phyloP scores from a whole-genome alignment of 2,113 vertebrate genomes.

The Epinephelus lanceolatus region DNA sequence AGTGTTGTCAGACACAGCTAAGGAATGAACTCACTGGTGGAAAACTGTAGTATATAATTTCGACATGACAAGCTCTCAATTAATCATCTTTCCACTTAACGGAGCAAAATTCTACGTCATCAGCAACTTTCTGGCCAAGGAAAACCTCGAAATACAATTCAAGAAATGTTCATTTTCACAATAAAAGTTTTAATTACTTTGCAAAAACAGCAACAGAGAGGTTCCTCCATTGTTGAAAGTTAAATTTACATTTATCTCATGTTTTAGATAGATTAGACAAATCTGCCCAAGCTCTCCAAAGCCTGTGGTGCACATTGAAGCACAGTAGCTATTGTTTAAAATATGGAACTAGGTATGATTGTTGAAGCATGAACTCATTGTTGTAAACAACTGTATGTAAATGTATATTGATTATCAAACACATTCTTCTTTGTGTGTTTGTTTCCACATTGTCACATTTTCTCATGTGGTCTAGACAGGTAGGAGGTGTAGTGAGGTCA shows the following conservation, averaged over 20 bases:
- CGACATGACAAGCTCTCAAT: neutral
- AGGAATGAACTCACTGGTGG: neutral
- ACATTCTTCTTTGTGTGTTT: neutral
- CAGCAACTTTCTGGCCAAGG: neutral
- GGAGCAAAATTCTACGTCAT: neutral
- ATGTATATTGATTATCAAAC: neutral
- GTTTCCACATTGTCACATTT: conserved; percentile 28
- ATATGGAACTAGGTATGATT: neutral
- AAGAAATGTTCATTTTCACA: neutral
- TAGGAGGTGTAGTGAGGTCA: conserved; percentile 30
- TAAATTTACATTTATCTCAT: neutral
- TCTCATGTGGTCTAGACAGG: conserved; percentile 39
- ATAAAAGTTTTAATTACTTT: neutral
- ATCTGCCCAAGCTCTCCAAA: neutral
- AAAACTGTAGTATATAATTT: neutral
- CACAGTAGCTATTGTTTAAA: neutral
- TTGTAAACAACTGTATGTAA: neutral
- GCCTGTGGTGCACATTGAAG: neutral
- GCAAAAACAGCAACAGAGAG: neutral
- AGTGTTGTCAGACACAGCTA: neutral
- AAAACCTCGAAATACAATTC: neutral
- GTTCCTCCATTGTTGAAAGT: neutral
- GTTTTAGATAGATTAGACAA: neutral
- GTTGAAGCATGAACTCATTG: neutral
- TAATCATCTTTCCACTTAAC: neutral